Base-by-base conservation (phyloP, 2,888 invertebrate species). In the Elmis aenea region DNA sequence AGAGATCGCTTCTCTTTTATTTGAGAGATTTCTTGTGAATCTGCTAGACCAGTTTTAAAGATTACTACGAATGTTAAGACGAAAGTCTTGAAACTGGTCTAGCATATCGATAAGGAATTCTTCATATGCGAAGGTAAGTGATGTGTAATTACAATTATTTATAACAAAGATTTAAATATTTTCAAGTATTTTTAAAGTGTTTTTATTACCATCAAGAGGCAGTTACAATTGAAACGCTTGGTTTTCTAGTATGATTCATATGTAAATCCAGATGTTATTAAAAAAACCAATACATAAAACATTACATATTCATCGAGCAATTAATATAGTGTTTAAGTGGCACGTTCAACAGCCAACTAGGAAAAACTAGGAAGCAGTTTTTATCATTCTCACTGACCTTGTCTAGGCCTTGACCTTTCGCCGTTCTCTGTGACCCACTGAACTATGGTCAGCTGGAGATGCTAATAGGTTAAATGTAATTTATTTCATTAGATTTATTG, bases 381-480 rank as follows among this genome's bases (percentile, higher is more conserved):
- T 33, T 33, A 5, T n/a, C 18, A 29, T 33, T 41, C 38, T 43
- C 27, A 38, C 31, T 52, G 50, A 52, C 52, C 50, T 52, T 52
- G 52, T 46, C 27, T 22, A 29, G 48, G 46, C 52, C 52, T 52
- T 52, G 52, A 49, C 52, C 52, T 50, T 46, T 50, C 39, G 42
- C 45, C 43, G 45, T 42, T 46, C 52, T 38, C 42, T 41, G 26
- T 43, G 49, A 49, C 49, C 49, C 29, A 49, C 37, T 48, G 44
- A 48, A 46, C 48, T 39, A 34, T 44, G 43, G 43, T 44, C 46
- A 45, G 37, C 41, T 36, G 33, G 38, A 40, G 32, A 39, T 40
- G 42, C 46, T 47, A 45, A 46, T 49, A 38, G 48, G 41, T 41
- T 45, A 47, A 46, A 34, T 32, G 26, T 30, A 40, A 47, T 45